Conservation (phyloP, 2,888 invertebrate genomes). For the Eumerus sabulonum region DNA sequence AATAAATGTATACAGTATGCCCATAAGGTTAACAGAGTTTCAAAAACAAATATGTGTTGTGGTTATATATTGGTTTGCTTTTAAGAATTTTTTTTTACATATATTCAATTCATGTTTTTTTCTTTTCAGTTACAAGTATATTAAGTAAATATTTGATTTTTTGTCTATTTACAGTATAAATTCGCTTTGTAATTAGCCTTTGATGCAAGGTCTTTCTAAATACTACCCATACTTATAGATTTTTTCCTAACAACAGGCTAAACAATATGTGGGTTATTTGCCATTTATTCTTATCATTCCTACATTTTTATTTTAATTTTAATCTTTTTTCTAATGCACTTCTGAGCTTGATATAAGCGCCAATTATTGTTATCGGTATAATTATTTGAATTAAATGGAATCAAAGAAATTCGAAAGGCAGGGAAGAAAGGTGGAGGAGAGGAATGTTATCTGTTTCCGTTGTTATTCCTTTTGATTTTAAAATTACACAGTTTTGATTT, state of each 20-base stretch:
- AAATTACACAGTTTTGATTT: constrained; percentile 3
- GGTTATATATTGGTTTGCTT: constrained; percentile 23
- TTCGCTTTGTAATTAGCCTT: constrained; percentile 63
- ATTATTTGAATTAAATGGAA: background rate
- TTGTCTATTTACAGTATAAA: constrained; percentile 66
- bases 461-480: constrained; percentile 27
- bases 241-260: background rate
- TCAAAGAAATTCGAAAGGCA: background rate
- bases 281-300: constrained; percentile 5
- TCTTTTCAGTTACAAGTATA: constrained; percentile 35
- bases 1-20: constrained; percentile 5
- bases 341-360: constrained; percentile 74
- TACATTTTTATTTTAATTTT: constrained; percentile 17
- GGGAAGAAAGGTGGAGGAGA: background rate
- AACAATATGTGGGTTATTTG: too few relatives aligned
- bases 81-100: constrained; percentile 17
- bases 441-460: background rate
- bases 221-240: constrained; percentile 27
- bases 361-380: constrained; percentile 77
- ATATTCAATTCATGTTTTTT: constrained; percentile 29
- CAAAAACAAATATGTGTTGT: constrained; percentile 3
- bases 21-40: constrained; percentile 3
- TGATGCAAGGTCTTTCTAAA: constrained; percentile 43
- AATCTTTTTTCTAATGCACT: constrained; percentile 64
- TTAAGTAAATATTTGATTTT: constrained; percentile 55